A percentile compares a stretch with the other conserved stretches of the same genome.
Evolutionary conservation across 2,888 invertebrate genomes (phyloP).

Genomic region (Philereme vetulata): DNA sequence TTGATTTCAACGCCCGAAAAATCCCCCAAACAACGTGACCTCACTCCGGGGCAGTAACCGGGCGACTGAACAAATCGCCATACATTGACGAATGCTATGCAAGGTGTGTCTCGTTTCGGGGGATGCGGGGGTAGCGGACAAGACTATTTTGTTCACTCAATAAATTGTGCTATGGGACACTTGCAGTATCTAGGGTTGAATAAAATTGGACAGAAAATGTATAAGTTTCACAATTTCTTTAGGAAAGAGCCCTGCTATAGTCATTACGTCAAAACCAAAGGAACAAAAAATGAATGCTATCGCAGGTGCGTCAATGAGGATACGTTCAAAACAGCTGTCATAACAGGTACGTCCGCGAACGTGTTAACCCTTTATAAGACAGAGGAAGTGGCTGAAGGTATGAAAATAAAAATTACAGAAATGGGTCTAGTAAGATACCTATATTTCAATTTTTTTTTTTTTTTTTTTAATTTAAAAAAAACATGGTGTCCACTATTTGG

Average conservation of each 20-base stretch:
- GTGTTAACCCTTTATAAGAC: conserved; percentile 1
- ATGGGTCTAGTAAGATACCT: no score
- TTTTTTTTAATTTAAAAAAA: no score
- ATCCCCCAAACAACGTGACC: neutral
- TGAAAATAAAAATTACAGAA: no score
- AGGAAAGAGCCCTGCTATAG: neutral
- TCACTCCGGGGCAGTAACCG: conserved; percentile 8
- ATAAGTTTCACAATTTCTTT: neutral
- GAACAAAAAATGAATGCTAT: conserved; percentile 1
- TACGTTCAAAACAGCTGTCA: neutral
- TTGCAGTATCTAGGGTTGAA: no score
- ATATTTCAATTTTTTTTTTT: no score
- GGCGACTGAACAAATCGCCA: conserved; percentile 3
- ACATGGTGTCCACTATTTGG: no score
- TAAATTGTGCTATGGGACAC: neutral
- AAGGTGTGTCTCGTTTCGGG: conserved; percentile 2
- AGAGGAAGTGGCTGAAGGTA: no score
- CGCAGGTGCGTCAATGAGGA: neutral
- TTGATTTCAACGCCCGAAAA: neutral
- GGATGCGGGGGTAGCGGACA: neutral
- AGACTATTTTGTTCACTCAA: neutral
- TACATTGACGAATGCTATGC: conserved; percentile 2
- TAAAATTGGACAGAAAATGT: neutral
- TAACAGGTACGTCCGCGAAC: neutral
- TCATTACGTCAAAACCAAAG: neutral